A percentile compares a stretch with the other conserved stretches of the same genome.
Evolutionary conservation across 2,797 vertebrate genomes (phyloP).

Genomic region (Hydrolagus colliei): DNA sequence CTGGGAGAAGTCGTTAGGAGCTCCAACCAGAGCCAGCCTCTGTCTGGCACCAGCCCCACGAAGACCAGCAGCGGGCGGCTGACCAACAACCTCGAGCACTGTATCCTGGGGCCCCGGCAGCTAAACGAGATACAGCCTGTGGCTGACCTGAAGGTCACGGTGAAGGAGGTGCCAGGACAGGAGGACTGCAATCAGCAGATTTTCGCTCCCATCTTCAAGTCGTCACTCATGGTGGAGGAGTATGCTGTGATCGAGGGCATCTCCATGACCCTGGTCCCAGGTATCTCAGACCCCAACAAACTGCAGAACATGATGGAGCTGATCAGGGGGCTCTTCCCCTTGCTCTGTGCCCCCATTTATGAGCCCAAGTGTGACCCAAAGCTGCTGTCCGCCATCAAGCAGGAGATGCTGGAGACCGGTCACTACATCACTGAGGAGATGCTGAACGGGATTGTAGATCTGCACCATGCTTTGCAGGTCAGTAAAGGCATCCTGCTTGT

Average conservation of each 20-base stretch:
- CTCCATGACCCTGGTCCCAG: constrained; percentile 47
- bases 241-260: constrained; percentile 58
- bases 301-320: constrained; percentile 49
- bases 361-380: constrained; percentile 39
- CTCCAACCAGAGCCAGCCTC: no score
- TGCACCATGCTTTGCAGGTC: constrained; percentile 58
- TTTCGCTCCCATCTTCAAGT: constrained; percentile 29
- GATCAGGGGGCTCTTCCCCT: constrained; percentile 62
- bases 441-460: constrained; percentile 48
- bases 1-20: background rate
- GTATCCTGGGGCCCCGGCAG: background rate
- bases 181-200: constrained; percentile 23
- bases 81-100: background rate
- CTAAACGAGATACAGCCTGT: background rate
- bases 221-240: constrained; percentile 56
- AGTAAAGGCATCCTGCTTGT: constrained; percentile 60
- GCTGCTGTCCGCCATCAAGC: constrained; percentile 45
- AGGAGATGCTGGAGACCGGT: constrained; percentile 51
- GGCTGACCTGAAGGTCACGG: constrained; percentile 21
- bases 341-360: constrained; percentile 39
- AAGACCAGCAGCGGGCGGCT: background rate
- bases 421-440: constrained; percentile 48
- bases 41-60: no score
- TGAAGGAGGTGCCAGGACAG: constrained; percentile 33
- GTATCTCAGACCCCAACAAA: constrained; percentile 43